A percentile compares a stretch with the other conserved stretches of the same genome.
Conservation (phyloP, 2,888 invertebrate species). For the Mayetiola destructor region DNA sequence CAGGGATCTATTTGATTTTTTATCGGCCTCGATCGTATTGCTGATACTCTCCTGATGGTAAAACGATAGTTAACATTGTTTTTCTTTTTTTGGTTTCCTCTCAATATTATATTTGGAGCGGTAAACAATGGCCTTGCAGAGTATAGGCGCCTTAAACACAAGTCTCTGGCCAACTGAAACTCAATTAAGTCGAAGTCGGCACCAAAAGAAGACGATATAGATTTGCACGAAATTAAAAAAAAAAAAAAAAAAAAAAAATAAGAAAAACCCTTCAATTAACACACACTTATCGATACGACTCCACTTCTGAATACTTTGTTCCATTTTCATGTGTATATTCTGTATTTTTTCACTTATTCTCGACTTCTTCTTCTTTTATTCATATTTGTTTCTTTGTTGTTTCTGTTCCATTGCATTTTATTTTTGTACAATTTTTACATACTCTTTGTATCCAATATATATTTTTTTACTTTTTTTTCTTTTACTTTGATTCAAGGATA, state of each 20-base stretch:
- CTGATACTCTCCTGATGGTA: too few relatives aligned
- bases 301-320: too few relatives aligned
- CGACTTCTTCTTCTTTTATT: neutral
- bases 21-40: too few relatives aligned
- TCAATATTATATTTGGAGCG: neutral
- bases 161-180: too few relatives aligned
- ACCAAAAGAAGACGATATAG: neutral
- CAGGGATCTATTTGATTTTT: too few relatives aligned
- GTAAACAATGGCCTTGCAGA: slow-evolving; percentile 4
- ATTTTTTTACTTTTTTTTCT: neutral
- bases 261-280: too few relatives aligned
- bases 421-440: neutral
- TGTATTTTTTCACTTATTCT: neutral
- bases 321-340: neutral
- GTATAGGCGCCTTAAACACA: too few relatives aligned
- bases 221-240: neutral
- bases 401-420: neutral
- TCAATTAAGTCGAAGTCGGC: too few relatives aligned
- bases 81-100: too few relatives aligned
- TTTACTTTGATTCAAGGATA: slow-evolving; percentile 10
- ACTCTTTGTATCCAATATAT: neutral
- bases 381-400: neutral
- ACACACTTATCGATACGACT: too few relatives aligned
- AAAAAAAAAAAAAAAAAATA: too few relatives aligned
- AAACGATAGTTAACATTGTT: too few relatives aligned